These are phyloP conservation scores for Lacanobia wlatinum DNA, from an alignment of 2,888 invertebrate genomes.

Conservation along the genomic window DNA sequence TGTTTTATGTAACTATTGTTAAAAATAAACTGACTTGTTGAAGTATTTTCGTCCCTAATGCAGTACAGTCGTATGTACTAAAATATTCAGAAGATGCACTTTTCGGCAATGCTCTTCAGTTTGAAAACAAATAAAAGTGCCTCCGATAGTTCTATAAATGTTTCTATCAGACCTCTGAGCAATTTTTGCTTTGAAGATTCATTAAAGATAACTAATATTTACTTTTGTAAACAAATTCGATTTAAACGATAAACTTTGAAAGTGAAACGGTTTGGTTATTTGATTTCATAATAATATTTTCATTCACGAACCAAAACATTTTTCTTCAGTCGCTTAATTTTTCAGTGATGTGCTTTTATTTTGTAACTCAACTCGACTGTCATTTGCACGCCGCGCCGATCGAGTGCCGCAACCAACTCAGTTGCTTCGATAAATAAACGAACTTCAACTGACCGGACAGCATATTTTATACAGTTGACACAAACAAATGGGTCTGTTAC, in stretches of 20 bases:
- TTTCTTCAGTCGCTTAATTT: neutral
- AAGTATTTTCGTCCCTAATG: conserved; percentile 12
- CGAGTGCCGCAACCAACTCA: neutral
- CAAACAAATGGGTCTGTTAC: conserved; percentile 50
- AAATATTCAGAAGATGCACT: conserved; percentile 42
- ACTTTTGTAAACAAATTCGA: neutral
- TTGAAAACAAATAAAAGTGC: conserved; percentile 11
- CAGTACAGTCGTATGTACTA: conserved; percentile 8
- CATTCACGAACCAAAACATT: neutral
- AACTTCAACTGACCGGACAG: conserved; percentile 38
- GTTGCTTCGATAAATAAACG: conserved; percentile 45
- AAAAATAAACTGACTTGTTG: conserved; percentile 1
- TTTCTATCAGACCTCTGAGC: neutral
- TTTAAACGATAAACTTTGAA: neutral
- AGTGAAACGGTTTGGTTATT: neutral
- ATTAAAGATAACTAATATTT: neutral
- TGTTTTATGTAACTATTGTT: conserved; percentile 30
- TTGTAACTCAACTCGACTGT: neutral
- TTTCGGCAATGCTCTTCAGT: neutral
- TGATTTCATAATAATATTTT: neutral
- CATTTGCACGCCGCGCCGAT: neutral
- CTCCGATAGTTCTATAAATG: neutral
- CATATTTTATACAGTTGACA: conserved; percentile 58
- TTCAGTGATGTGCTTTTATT: neutral
- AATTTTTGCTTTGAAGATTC: neutral